phyloP scores from a whole-genome alignment of 2,797 vertebrate genomes.

The Avahi laniger region DNA sequence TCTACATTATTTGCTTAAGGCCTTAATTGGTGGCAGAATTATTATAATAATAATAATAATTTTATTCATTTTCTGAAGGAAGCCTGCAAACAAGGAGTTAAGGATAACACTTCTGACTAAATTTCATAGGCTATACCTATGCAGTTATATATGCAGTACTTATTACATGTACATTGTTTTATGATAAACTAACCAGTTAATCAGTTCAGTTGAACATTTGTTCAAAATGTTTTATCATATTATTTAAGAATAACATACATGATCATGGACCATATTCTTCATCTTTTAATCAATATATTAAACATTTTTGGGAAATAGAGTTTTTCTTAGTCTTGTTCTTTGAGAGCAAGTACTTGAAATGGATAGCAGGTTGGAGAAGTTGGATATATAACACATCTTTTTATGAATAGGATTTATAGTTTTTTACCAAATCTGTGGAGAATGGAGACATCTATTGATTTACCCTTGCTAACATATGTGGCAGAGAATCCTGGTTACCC shows the following conservation, averaged over 20 bases:
- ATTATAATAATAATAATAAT: not conserved
- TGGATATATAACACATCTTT: not conserved
- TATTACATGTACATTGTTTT: not conserved
- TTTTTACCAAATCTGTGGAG: not conserved
- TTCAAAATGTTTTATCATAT: not conserved
- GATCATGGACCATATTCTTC: not conserved
- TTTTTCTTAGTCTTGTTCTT: constrained; percentile 4
- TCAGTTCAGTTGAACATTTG: not conserved
- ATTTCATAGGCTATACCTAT: not conserved
- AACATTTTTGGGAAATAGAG: not conserved
- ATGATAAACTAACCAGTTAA: not conserved
- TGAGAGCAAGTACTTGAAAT: not conserved
- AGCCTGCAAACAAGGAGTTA: not conserved
- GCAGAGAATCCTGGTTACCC: not conserved
- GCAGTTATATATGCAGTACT: not conserved
- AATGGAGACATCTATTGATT: not conserved
- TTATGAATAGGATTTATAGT: not conserved
- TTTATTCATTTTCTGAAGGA: constrained; percentile 6
- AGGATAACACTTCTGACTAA: not conserved
- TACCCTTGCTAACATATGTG: not conserved
- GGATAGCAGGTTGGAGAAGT: not conserved
- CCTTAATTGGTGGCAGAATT: not conserved
- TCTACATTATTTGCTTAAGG: not conserved
- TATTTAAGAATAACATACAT: not conserved
- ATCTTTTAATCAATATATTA: constrained; percentile 13